These are phyloP conservation scores for Halictus ligatus DNA, from an alignment of 2,888 invertebrate species.

Conservation along the genomic window DNA sequence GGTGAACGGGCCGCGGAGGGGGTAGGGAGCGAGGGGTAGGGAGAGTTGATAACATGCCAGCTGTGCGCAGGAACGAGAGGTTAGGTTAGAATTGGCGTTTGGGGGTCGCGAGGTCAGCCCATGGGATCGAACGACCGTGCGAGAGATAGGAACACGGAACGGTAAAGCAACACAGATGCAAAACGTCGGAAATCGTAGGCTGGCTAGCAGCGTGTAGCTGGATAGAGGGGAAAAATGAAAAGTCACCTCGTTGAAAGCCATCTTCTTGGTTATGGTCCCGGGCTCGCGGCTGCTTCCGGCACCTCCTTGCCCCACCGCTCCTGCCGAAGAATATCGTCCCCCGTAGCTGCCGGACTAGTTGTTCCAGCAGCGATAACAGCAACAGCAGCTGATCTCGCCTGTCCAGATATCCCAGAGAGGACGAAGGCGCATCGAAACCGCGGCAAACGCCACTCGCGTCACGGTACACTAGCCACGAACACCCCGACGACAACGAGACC, in stretches of 20 bases:
- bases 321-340: constrained; percentile 63
- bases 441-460: constrained; percentile 50
- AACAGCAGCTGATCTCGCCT: constrained; percentile 66
- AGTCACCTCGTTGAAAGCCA: constrained; percentile 92
- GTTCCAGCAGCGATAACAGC: constrained; percentile 45
- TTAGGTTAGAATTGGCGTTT: constrained; percentile 79
- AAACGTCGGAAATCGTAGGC: background rate
- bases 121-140: constrained; percentile 65
- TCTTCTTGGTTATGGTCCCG: constrained; percentile 84
- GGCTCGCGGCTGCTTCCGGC: constrained; percentile 81
- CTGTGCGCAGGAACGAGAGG: constrained; percentile 77
- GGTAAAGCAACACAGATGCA: background rate
- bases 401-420: constrained; percentile 64
- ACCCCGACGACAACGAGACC: constrained; percentile 43
- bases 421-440: constrained; percentile 72
- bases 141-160: constrained; percentile 27
- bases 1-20: constrained; percentile 11
- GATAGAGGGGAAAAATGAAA: background rate
- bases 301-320: constrained; percentile 82
- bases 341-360: constrained; percentile 67
- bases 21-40: constrained; percentile 40
- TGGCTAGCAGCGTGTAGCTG: background rate
- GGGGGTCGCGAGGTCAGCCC: constrained; percentile 77
- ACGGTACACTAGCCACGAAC: constrained; percentile 48
- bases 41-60: constrained; percentile 79